Conservation (phyloP, 2,797 vertebrate species). For the Erithacus rubecula region DNA sequence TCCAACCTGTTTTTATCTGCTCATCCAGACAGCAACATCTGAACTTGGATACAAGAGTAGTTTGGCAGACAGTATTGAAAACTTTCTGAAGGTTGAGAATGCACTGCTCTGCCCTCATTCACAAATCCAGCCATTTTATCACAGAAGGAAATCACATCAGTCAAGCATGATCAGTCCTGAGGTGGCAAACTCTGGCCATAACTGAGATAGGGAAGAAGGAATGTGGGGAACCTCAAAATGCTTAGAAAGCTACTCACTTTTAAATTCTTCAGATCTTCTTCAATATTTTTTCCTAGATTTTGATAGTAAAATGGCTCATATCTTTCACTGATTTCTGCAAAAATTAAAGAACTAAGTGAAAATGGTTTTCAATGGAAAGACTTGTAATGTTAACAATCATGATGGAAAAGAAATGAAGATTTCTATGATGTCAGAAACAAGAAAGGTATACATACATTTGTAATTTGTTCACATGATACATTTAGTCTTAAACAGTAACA, state of each 20-base stretch:
- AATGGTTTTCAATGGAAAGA: neutral
- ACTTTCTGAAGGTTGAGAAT: neutral
- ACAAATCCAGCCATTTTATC: neutral
- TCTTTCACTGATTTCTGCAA: constrained; percentile 77
- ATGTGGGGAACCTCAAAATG: neutral
- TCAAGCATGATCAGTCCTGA: neutral
- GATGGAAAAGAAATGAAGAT: neutral
- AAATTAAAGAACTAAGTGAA: constrained; percentile 17
- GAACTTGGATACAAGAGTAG: neutral
- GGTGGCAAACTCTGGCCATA: neutral
- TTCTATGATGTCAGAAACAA: neutral
- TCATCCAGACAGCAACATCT: neutral
- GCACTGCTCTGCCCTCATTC: neutral
- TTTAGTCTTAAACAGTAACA: neutral
- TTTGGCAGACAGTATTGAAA: neutral
- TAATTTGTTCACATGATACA: neutral
- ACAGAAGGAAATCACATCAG: neutral
- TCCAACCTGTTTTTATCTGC: neutral
- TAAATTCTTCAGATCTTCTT: constrained; percentile 77
- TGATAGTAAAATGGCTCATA: constrained; percentile 82
- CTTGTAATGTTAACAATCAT: neutral
- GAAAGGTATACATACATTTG: neutral
- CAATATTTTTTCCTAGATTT: constrained; percentile 72
- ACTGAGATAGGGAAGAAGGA: neutral
- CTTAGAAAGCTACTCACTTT: constrained; percentile 75